phyloP scores from a whole-genome alignment of 2,888 invertebrate genomes.

The Drosophila atripex region DNA sequence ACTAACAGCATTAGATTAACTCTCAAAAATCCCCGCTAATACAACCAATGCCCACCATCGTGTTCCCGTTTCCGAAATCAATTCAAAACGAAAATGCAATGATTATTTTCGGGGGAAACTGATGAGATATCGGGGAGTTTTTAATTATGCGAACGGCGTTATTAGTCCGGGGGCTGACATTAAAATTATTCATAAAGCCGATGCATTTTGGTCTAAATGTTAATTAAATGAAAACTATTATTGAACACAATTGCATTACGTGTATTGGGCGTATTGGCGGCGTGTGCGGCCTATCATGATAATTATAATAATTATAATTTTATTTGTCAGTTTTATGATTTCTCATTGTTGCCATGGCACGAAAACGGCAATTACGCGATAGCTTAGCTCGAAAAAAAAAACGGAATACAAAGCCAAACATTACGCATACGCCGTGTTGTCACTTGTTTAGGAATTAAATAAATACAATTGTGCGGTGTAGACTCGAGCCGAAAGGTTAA shows the following conservation, averaged over 20 bases:
- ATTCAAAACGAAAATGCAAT: conserved; percentile 6
- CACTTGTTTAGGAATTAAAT: conserved; percentile 1
- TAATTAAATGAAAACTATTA: conserved; percentile 72
- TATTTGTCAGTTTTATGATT: conserved; percentile 43
- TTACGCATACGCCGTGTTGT: background rate
- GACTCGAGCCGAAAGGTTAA: background rate
- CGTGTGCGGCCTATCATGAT: conserved; percentile 34
- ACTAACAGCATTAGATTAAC: conserved; percentile 64
- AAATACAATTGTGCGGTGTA: background rate
- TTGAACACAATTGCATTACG: conserved; percentile 47
- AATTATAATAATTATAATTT: conserved; percentile 49
- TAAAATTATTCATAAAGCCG: conserved; percentile 67
- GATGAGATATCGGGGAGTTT: conserved; percentile 22
- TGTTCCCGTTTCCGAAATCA: conserved; percentile 18
- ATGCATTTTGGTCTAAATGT: conserved; percentile 64
- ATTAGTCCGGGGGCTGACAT: conserved; percentile 12
- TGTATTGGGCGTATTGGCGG: background rate
- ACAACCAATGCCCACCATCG: background rate
- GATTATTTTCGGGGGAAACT: conserved; percentile 4
- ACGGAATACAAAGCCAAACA: background rate
- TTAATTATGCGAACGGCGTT: conserved; percentile 5
- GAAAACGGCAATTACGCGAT: conserved; percentile 65
- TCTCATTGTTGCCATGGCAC: conserved; percentile 42
- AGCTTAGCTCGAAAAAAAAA: conserved; percentile 17
- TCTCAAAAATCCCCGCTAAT: conserved; percentile 28